phyloP scores from a whole-genome alignment of 1,140 invertebrate genomes.

The Penaeus indicus region DNA sequence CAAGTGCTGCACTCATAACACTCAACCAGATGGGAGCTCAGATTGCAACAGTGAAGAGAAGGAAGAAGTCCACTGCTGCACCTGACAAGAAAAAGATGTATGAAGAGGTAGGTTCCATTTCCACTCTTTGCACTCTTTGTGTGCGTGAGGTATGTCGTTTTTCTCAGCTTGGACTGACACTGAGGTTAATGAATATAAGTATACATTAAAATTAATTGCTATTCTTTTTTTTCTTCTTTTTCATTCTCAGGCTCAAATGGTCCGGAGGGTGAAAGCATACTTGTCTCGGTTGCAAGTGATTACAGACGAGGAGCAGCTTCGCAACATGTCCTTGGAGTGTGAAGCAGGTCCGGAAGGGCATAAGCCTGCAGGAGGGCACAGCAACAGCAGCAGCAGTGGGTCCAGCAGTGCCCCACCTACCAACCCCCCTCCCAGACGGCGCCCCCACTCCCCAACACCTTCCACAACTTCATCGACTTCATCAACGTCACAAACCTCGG shows the following conservation, averaged over 20 bases:
- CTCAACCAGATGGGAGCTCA: constrained; percentile 83
- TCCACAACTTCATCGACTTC: constrained; percentile 91
- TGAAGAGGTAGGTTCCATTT: constrained; percentile 79
- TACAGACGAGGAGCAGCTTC: constrained; percentile 90
- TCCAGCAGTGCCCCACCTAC: constrained; percentile 63
- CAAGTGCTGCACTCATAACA: constrained; percentile 88
- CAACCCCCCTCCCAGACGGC: constrained; percentile 74
- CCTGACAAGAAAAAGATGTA: constrained; percentile 99
- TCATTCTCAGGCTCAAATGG: constrained; percentile 87
- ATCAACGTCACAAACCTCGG: constrained; percentile 78
- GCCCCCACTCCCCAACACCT: constrained; percentile 87
- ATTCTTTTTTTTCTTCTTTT: constrained; percentile 43
- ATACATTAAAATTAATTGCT: neutral
- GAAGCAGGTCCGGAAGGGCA: constrained; percentile 75
- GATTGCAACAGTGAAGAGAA: constrained; percentile 86
- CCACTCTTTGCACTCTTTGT: neutral
- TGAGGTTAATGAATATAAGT: neutral
- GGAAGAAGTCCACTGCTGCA: constrained; percentile 90
- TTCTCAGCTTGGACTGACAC: neutral
- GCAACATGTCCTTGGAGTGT: constrained; percentile 90
- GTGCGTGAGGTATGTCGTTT: neutral
- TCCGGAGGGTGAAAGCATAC: constrained; percentile 94
- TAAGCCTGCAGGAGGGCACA: constrained; percentile 46
- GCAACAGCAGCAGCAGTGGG: constrained; percentile 62
- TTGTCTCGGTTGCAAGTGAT: constrained; percentile 91